Base-by-base conservation (phyloP, 2,797 vertebrate species). In the Danio albolineatus region DNA sequence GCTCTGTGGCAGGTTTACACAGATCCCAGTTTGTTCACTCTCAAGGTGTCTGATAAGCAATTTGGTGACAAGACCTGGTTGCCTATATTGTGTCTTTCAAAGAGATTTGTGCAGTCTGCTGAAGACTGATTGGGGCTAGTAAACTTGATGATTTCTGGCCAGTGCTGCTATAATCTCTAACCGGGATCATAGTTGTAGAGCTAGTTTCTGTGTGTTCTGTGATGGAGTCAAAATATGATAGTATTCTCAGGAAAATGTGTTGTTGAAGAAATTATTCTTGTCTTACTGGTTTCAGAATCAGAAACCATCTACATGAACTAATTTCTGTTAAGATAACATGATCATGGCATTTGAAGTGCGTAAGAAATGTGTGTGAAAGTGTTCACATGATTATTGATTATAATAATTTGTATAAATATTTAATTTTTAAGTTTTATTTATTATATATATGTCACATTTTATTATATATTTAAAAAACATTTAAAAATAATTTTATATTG, bases 11-110 rank as follows among this genome's bases (percentile, higher is more conserved):
- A 28, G 56, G 49, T 85, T 85, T 85, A 60, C 79, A 81, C 61
- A 65, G 82, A 85, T 53, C 75, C 16, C 62, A 88, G 84, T 91
- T 91, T 88, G 86, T 85, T 76, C 83, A 83, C 71, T 79, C 84
- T 73, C 59, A 85, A 80, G 88, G 77, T 78, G 84, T 81, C 73
- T 64, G 76, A 78, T 70, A 65, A 70, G 79, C 75, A 69, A 36
- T 70, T 59, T 84, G 76, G 38, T 71, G 83, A 75, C 71, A 51
- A 60, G 79, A 61, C 74, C 48, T 59, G 10, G 61, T 28, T 41
- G 46, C 10, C 56, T 12, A 36, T 48, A 21, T 12, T 13, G 39
- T 36, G 39, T 28, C 36, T 67, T 70, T 79, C 36, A 60, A 69
- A 79, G 56, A 79, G 57, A 28, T 46, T 12, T 9, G 2, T 79